Evolutionary conservation across 2,113 vertebrate species (phyloP).

Genomic region (Etia nguti): DNA sequence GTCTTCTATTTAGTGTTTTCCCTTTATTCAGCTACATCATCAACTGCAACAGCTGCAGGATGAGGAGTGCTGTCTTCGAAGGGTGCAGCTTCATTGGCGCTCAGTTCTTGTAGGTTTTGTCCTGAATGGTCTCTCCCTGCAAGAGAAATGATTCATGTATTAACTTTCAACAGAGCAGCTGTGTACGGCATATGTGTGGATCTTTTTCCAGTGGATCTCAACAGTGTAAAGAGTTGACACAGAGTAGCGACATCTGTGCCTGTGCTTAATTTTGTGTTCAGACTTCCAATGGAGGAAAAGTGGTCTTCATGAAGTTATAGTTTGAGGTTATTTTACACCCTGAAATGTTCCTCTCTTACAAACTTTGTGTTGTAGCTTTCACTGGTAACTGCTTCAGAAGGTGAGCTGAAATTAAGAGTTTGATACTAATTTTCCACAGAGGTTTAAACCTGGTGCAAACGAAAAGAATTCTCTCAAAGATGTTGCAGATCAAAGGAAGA

Average conservation of each 20-base stretch:
- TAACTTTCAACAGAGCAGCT: background rate
- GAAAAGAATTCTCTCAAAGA: background rate
- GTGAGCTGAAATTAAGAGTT: background rate
- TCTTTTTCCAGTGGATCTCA: background rate
- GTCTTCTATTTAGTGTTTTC: background rate
- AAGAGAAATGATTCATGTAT: background rate
- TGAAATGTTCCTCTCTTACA: background rate
- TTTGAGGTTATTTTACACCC: background rate
- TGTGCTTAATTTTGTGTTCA: background rate
- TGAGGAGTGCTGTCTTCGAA: background rate
- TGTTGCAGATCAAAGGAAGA: background rate
- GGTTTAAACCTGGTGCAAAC: background rate
- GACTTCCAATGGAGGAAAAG: background rate
- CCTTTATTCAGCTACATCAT: background rate
- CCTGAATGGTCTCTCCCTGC: background rate
- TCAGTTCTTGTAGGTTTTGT: background rate
- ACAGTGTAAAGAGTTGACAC: background rate
- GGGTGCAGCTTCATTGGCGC: background rate
- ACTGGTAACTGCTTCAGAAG: background rate
- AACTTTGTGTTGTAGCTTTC: background rate
- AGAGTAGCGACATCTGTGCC: background rate
- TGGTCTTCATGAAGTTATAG: background rate
- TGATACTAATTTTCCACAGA: background rate
- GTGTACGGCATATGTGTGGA: background rate
- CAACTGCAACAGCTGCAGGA: background rate